Evolutionary conservation across 2,113 vertebrate species (phyloP).

Genomic region (Callopanchax toddi): DNA sequence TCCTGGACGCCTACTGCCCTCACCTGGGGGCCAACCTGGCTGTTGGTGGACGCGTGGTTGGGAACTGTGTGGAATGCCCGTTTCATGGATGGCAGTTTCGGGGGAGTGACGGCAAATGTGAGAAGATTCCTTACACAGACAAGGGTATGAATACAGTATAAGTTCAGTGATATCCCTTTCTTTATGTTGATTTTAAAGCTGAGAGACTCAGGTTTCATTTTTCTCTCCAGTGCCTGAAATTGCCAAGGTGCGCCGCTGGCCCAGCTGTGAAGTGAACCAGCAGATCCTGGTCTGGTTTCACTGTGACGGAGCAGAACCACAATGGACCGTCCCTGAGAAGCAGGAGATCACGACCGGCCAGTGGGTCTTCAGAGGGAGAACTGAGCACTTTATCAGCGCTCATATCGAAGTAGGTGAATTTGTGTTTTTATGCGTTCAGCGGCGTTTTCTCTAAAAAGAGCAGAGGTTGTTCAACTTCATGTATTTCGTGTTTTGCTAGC

Average conservation of each 20-base stretch:
- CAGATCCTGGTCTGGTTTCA: conserved; percentile 84
- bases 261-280: conserved; percentile 74
- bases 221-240: conserved; percentile 77
- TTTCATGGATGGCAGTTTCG: conserved; percentile 86
- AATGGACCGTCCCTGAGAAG: conserved; percentile 78
- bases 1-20: conserved; percentile 83
- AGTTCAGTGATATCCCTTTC: too few species aligned
- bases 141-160: conserved; percentile 67
- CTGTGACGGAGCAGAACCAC: conserved; percentile 70
- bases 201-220: neutral
- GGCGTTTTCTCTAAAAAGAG: too few species aligned
- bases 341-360: conserved; percentile 67
- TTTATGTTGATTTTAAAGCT: neutral
- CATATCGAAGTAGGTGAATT: conserved; percentile 78
- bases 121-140: conserved; percentile 75
- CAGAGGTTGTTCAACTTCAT: too few species aligned
- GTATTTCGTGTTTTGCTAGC: too few species aligned
- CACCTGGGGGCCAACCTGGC: conserved; percentile 83
- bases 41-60: conserved; percentile 79
- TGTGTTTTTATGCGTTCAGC: too few species aligned
- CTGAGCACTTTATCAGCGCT: conserved; percentile 75
- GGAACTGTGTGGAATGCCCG: conserved; percentile 82
- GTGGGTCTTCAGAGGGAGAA: conserved; percentile 80
- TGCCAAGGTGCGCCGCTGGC: conserved; percentile 78
- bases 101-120: conserved; percentile 81